A percentile compares a stretch with the other conserved stretches of the same genome.
Conservation (phyloP, 2,113 vertebrate genomes). For the Plotosus lineatus region DNA sequence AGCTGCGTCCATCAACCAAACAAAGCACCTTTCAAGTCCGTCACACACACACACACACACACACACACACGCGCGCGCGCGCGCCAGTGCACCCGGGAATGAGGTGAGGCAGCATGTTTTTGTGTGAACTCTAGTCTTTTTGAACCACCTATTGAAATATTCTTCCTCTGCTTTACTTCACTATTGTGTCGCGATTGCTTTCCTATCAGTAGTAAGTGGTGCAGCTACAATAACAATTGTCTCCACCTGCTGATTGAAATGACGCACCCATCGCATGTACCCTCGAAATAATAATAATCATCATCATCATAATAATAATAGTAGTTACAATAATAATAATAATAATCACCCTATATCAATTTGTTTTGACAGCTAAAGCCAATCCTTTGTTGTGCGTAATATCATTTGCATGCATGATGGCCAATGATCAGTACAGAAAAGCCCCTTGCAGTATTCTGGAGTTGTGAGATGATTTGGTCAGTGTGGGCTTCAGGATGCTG, state of each 20-base stretch:
- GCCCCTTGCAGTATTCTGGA: not conserved
- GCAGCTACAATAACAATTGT: not conserved
- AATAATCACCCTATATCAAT: not conserved
- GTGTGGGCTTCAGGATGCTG: constrained; percentile 25
- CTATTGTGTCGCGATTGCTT: constrained; percentile 7
- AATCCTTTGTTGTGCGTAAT: not conserved
- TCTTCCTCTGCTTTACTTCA: not conserved
- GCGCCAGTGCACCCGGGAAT: not conserved
- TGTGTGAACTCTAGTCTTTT: not conserved
- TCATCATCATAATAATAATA: not conserved
- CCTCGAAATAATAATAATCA: not conserved
- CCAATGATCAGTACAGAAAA: not conserved
- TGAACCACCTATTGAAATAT: not conserved
- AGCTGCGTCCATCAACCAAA: constrained; percentile 37
- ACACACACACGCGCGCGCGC: not conserved
- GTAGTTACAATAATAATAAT: not conserved
- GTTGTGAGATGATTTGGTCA: not conserved
- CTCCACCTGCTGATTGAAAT: constrained; percentile 25
- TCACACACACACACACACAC: not conserved
- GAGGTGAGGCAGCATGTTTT: constrained; percentile 25
- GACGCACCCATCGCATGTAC: constrained; percentile 19
- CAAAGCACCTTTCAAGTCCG: constrained; percentile 31
- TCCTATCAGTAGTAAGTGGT: not conserved
- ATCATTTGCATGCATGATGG: not conserved
- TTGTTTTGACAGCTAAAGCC: not conserved